Conservation (phyloP, 1,140 invertebrate species). For the Brachystomella parvula region DNA sequence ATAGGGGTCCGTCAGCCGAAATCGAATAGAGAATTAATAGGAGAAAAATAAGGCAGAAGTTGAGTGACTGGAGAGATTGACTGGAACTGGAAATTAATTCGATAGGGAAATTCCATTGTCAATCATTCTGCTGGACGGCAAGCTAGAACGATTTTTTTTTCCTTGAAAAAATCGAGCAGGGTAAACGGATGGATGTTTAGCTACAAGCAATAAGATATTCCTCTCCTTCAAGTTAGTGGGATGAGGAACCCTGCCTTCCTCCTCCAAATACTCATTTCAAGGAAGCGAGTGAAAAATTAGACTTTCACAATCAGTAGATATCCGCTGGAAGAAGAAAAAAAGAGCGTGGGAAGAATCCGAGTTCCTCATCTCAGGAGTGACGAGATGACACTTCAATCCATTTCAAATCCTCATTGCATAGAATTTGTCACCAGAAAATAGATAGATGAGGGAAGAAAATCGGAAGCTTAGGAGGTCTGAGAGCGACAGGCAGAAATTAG, state of each 20-base stretch:
- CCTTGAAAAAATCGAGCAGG: conserved; percentile 3
- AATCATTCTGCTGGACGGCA: conserved; percentile 34
- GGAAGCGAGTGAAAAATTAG: not conserved
- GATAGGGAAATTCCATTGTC: conserved; percentile 39
- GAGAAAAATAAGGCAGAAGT: not conserved
- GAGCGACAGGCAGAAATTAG: not conserved
- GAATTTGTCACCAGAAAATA: not conserved
- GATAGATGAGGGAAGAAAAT: conserved; percentile 3
- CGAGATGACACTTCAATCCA: not conserved
- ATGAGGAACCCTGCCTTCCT: too few relatives aligned
- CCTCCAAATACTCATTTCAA: too few relatives aligned
- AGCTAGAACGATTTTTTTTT: conserved; percentile 7
- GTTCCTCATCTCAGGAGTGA: too few relatives aligned
- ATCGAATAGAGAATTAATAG: not conserved
- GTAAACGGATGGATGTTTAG: too few relatives aligned
- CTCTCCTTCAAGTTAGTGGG: not conserved
- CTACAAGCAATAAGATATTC: too few relatives aligned
- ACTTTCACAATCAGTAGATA: not conserved
- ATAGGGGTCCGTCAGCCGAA: too few relatives aligned
- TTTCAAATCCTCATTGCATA: not conserved
- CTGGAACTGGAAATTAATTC: conserved; percentile 37
- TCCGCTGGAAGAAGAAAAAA: not conserved
- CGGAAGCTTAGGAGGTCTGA: conserved; percentile 10
- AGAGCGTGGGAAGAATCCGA: not conserved
- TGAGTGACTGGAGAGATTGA: conserved; percentile 28